Conservation (phyloP, 2,888 invertebrate genomes). For the Philereme transversata region DNA sequence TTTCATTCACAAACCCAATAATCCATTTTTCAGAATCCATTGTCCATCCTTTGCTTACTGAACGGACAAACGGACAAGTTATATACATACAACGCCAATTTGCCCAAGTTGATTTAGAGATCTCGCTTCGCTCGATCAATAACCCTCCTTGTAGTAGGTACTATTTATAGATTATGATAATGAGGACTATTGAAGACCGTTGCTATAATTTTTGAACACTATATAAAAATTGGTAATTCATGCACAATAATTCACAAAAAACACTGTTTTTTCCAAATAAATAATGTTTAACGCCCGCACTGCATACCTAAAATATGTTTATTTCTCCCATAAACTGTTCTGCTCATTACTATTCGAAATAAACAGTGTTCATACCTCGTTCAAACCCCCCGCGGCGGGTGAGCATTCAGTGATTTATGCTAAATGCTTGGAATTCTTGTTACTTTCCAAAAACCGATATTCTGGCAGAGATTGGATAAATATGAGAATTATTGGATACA, state of each 20-base stretch:
- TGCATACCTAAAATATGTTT: constrained; percentile 6
- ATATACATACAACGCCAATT: too few species aligned
- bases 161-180: too few species aligned
- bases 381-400: constrained; percentile 12
- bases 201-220: too few species aligned
- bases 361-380: constrained; percentile 12
- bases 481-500: not conserved
- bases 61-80: constrained; percentile 23
- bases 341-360: constrained; percentile 21
- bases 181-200: too few species aligned
- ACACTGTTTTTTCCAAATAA: not conserved
- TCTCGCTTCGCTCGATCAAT: too few species aligned
- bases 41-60: constrained; percentile 22
- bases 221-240: too few species aligned
- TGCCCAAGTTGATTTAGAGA: too few species aligned
- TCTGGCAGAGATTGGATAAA: not conserved
- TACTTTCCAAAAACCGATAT: constrained; percentile 11
- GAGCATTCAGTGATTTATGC: constrained; percentile 19
- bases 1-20: constrained; percentile 21
- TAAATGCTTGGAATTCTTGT: constrained; percentile 14
- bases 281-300: not conserved
- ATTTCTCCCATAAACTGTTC: constrained; percentile 15
- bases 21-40: constrained; percentile 12
- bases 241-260: too few species aligned
- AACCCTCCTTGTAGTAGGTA: too few species aligned